phyloP scores from a whole-genome alignment of 2,113 vertebrate species.

The Mastomys natalensis region DNA sequence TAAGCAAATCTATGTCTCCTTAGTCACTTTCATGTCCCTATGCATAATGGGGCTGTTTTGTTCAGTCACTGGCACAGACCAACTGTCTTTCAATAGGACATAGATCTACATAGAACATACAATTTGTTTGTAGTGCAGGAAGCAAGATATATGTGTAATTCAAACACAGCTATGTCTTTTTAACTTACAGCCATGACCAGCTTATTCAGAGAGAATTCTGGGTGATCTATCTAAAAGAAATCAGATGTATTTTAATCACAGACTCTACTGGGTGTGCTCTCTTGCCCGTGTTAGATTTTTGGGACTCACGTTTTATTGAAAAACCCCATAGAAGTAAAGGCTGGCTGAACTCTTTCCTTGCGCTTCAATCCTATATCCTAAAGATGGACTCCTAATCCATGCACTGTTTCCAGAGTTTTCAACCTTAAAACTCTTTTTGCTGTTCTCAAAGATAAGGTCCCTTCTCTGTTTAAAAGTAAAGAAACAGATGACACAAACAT shows the following conservation, averaged over 20 bases:
- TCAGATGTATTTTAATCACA: background rate
- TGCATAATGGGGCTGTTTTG: background rate
- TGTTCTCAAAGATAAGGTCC: background rate
- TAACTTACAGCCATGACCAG: background rate
- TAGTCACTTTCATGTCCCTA: background rate
- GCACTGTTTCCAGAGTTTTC: background rate
- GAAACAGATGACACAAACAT: background rate
- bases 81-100: background rate
- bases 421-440: background rate
- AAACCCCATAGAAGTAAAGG: background rate
- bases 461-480: slow-evolving; percentile 19
- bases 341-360: background rate
- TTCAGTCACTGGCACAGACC: background rate
- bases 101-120: background rate
- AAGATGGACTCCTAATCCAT: background rate
- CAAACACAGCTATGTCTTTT: background rate
- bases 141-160: background rate
- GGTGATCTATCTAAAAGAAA: background rate
- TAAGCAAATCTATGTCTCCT: background rate
- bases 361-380: background rate
- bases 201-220: background rate
- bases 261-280: background rate
- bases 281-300: background rate
- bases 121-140: background rate
- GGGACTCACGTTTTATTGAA: background rate